Conservation (phyloP, 2,888 invertebrate species). For the Hedya salicella region DNA sequence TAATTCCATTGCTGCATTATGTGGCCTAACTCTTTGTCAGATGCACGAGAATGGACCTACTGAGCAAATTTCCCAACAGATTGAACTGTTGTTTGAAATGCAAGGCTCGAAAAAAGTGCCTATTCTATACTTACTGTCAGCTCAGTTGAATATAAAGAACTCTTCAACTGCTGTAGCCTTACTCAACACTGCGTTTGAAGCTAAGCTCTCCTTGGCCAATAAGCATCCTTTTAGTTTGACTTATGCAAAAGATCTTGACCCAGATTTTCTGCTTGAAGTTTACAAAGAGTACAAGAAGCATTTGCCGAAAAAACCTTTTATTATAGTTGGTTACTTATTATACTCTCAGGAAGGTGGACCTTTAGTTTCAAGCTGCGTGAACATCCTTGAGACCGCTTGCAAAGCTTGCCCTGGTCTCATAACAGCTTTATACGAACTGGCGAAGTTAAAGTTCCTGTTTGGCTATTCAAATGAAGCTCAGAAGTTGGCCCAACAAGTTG, state of each 20-base stretch:
- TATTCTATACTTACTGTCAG: constrained; percentile 88
- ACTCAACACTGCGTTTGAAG: constrained; percentile 87
- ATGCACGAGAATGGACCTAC: constrained; percentile 88
- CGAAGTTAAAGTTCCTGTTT: constrained; percentile 91
- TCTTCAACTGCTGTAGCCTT: constrained; percentile 83
- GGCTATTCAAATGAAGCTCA: constrained; percentile 91
- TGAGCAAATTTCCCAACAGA: constrained; percentile 92
- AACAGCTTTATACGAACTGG: constrained; percentile 88
- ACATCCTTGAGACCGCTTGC: constrained; percentile 89
- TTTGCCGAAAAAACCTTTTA: constrained; percentile 86
- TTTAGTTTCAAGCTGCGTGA: constrained; percentile 83
- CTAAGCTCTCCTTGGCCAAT: constrained; percentile 67
- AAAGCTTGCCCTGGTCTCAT: constrained; percentile 93
- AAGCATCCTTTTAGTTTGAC: constrained; percentile 89
- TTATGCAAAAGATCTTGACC: constrained; percentile 91
- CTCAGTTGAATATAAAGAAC: constrained; percentile 85
- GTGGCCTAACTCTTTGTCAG: constrained; percentile 94
- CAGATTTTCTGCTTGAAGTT: constrained; percentile 93
- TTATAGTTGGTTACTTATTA: constrained; percentile 75
- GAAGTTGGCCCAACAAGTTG: constrained; percentile 88
- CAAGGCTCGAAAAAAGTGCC: constrained; percentile 88
- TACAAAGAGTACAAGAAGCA: constrained; percentile 91
- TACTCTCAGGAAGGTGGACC: constrained; percentile 77
- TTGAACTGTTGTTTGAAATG: constrained; percentile 94
- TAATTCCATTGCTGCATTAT: constrained; percentile 90